phyloP scores from a whole-genome alignment of 2,797 vertebrate species.

The Intellagama lesueurii region DNA sequence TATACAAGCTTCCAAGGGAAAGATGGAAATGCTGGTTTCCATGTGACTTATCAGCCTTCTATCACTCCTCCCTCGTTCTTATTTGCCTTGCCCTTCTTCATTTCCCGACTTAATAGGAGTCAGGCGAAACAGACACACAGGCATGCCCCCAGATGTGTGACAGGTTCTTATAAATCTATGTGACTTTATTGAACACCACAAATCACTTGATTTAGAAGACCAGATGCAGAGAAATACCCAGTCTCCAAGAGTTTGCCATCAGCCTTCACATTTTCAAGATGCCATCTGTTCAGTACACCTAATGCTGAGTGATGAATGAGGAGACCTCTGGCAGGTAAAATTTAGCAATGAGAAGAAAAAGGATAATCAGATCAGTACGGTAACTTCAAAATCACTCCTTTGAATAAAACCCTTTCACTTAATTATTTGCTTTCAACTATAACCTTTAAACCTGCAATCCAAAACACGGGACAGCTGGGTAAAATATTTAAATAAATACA shows the following conservation, averaged over 20 bases:
- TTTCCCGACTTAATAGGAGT: neutral
- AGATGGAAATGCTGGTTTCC: neutral
- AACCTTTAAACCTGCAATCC: neutral
- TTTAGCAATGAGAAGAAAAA: conserved; percentile 55
- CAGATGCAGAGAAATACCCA: conserved; percentile 39
- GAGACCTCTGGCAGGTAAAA: conserved; percentile 58
- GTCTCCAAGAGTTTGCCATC: neutral
- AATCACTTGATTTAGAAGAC: conserved; percentile 58
- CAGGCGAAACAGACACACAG: neutral
- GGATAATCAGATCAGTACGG: conserved; percentile 32
- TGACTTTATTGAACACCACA: conserved; percentile 63
- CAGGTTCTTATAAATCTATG: conserved; percentile 60
- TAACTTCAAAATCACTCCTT: conserved; percentile 62
- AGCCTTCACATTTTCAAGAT: neutral
- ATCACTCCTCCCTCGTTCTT: neutral
- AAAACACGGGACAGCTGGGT: neutral
- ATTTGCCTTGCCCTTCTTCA: neutral
- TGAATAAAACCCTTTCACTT: conserved; percentile 51
- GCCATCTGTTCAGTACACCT: conserved; percentile 43
- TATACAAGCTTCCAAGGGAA: neutral
- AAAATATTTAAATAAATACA: neutral
- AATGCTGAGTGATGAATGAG: conserved; percentile 64
- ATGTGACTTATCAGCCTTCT: neutral
- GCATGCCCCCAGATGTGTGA: conserved; percentile 23
- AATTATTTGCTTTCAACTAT: conserved; percentile 29